These are phyloP conservation scores for Andrena fulva DNA, from an alignment of 2,888 invertebrate species.

Conservation along the genomic window DNA sequence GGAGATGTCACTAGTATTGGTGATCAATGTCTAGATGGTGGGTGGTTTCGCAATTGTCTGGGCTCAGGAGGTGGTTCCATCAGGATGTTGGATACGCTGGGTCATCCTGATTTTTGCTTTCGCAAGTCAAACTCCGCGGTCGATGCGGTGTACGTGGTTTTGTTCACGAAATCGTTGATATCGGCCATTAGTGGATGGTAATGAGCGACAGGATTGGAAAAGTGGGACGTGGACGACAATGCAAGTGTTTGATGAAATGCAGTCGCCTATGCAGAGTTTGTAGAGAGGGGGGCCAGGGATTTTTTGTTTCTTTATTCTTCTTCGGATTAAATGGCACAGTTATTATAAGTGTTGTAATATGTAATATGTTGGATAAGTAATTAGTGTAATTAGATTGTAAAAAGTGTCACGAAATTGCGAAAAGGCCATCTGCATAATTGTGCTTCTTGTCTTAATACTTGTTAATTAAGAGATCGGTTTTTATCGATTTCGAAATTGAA, in stretches of 20 bases:
- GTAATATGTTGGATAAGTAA: background rate
- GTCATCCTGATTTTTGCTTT: constrained; percentile 19
- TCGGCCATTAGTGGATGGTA: background rate
- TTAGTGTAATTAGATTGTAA: background rate
- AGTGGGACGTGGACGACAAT: constrained; percentile 6
- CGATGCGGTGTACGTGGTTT: background rate
- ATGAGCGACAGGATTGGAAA: background rate
- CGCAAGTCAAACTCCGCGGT: background rate
- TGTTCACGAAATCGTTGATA: background rate
- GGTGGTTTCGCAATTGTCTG: constrained; percentile 21
- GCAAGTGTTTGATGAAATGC: background rate
- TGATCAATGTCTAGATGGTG: background rate
- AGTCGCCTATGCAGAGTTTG: background rate
- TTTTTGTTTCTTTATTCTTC: background rate
- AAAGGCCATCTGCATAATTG: background rate
- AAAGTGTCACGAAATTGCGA: background rate
- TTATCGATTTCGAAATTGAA: background rate
- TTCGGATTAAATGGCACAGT: background rate
- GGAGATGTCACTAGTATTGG: background rate
- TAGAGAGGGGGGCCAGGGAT: background rate
- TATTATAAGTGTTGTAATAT: background rate
- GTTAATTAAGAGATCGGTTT: background rate
- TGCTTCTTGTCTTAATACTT: background rate
- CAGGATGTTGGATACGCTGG: constrained; percentile 2
- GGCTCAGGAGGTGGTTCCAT: background rate